These are phyloP conservation scores for Atherix ibis DNA, from an alignment of 2,888 invertebrate species.

Conservation along the genomic window DNA sequence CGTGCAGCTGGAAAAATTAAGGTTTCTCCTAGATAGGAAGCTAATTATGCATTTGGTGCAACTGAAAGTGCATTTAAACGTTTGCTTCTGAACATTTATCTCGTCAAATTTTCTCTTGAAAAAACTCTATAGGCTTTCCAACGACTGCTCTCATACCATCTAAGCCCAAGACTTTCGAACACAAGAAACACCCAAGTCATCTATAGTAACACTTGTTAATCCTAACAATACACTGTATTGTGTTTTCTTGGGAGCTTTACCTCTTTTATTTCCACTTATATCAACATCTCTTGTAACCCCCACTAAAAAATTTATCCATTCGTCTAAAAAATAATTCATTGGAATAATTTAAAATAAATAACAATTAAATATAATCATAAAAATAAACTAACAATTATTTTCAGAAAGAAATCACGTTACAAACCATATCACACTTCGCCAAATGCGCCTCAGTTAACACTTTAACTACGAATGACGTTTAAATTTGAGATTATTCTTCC, in stretches of 20 bases:
- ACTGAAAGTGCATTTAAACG: constrained; percentile 10
- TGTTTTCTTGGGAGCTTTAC: constrained; percentile 7
- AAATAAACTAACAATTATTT: too few relatives aligned
- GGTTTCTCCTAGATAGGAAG: constrained; percentile 12
- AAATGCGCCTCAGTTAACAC: too few relatives aligned
- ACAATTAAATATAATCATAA: too few relatives aligned
- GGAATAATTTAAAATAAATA: too few relatives aligned
- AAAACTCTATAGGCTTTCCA: constrained; percentile 11
- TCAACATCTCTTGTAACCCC: constrained; percentile 11
- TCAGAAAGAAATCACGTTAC: too few relatives aligned
- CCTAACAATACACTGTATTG: constrained; percentile 11
- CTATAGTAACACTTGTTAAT: constrained; percentile 6
- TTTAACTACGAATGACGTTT: too few relatives aligned
- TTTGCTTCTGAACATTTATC: constrained; percentile 6
- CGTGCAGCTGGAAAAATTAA: constrained; percentile 11
- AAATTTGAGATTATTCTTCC: too few relatives aligned
- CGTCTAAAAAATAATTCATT: constrained; percentile 3
- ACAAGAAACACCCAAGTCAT: constrained; percentile 10
- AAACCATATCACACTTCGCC: too few relatives aligned
- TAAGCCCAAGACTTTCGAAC: constrained; percentile 10
- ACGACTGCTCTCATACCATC: constrained; percentile 10
- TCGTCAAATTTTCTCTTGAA: constrained; percentile 12
- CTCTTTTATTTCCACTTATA: constrained; percentile 5
- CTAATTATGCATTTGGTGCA: constrained; percentile 10
- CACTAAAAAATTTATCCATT: constrained; percentile 3